A percentile compares a stretch with the other conserved stretches of the same genome.
phyloP scores from a whole-genome alignment of 2,113 vertebrate species.

The Pelecanus crispus region DNA sequence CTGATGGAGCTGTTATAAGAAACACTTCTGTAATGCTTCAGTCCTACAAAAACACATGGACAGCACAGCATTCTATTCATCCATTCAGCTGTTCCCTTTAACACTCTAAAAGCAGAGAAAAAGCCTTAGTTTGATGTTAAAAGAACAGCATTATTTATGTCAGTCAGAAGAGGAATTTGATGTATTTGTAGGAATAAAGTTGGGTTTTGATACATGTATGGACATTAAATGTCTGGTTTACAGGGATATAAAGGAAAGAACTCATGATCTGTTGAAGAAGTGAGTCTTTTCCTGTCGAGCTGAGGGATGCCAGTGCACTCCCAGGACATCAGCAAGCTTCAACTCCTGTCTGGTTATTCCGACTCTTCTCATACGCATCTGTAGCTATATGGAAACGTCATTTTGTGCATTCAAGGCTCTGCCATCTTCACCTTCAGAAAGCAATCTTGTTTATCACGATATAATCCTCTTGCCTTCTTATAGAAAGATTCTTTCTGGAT shows the following conservation, averaged over 20 bases:
- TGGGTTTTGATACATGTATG: neutral
- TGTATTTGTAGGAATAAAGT: neutral
- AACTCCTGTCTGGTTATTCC: neutral
- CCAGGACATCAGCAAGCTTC: neutral
- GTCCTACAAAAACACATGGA: neutral
- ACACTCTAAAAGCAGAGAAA: neutral
- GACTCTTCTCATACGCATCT: neutral
- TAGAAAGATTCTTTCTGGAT: slow-evolving; percentile 4
- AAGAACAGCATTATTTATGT: neutral
- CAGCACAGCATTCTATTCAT: neutral
- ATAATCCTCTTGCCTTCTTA: neutral
- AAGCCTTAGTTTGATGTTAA: neutral
- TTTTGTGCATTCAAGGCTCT: neutral
- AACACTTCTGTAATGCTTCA: neutral
- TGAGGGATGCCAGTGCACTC: accelerated
- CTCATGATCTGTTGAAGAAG: neutral
- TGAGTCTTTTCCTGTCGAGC: neutral
- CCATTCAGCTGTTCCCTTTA: neutral
- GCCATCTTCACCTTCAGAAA: neutral
- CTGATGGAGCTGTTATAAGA: neutral
- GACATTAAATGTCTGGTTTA: neutral
- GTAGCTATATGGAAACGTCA: neutral
- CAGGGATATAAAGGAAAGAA: neutral
- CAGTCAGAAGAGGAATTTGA: neutral
- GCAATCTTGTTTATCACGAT: neutral